Base-by-base conservation (phyloP, 1,140 invertebrate species). In the Drosophila littoralis region DNA sequence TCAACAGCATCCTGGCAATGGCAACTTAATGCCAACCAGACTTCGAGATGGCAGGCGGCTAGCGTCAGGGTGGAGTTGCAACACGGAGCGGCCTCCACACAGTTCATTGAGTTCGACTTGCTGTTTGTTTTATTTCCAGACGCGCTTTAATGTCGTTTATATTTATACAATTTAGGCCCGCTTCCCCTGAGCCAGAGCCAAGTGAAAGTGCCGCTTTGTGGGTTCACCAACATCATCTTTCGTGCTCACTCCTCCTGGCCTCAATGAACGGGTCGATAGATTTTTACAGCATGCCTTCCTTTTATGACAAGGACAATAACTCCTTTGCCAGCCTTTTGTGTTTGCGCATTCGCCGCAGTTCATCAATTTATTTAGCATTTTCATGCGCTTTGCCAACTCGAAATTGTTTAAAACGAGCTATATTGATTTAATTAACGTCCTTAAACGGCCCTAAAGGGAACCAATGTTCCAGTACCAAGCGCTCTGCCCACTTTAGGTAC, bases 81-180 rank as follows among this genome's bases (percentile, higher is more conserved):
- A 17, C 54, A 50, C 45, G 35, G 32, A 17, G 51, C 45, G 32
- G 59, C 50, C 78, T 67, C 65, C 15, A 35, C 81, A 76, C 83
- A 86, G 83, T 86, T 86, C 83, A 86, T 83, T 86, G 83, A 81
- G 66, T 77, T 83, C 65, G 83, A 88, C 72, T 79, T 79, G 79
- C 66, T 86, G 84, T 86, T 86, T 86, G 84, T 86, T 88, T 88
- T 89, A 86, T 86, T 86, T 89, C 76, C 73, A 86, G 79, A 79
- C 83, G 84, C 73, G 84, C 77, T 89, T 83, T 88, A 86, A 88
- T 89, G 84, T 88, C 83, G 71, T 82, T 88, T 88, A 88, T 86
- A 88, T 86, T 88, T 86, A 86, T 78, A 88, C 79, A 88, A 86
- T 82, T 86, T 82, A 46, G 76, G 57, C 54, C 42, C 67, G 54